Conservation (phyloP, 2,113 vertebrate species). For the Chionis minor region DNA sequence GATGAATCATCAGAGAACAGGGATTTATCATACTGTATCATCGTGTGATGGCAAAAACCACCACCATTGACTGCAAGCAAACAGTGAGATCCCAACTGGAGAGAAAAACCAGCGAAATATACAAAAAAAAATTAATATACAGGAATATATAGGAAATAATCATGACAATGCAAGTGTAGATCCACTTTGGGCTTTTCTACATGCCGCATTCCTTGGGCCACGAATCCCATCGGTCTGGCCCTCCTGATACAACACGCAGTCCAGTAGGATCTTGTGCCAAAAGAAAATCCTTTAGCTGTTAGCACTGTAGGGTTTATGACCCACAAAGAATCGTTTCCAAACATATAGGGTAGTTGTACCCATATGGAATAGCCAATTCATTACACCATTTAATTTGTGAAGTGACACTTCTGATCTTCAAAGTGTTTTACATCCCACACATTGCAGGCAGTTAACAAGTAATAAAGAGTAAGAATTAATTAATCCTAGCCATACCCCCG, state of each 20-base stretch:
- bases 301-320: not conserved
- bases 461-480: slow-evolving; percentile 24
- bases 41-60: slow-evolving; percentile 35
- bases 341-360: not conserved
- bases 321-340: not conserved
- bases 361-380: not conserved
- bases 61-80: not conserved
- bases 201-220: not conserved
- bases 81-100: not conserved
- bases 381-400: not conserved
- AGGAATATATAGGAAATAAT: not conserved
- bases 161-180: not conserved
- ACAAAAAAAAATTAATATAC: not conserved
- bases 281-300: not conserved
- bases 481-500: not conserved
- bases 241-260: not conserved
- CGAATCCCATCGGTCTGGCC: not conserved
- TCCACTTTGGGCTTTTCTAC: not conserved
- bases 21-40: slow-evolving; percentile 13
- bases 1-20: slow-evolving; percentile 56
- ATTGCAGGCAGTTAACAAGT: not conserved
- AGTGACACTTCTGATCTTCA: not conserved
- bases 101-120: not conserved
- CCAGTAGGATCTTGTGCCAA: not conserved
- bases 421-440: not conserved